These are phyloP conservation scores for Grantiella picta DNA, from an alignment of 2,113 vertebrate species.

Conservation along the genomic window DNA sequence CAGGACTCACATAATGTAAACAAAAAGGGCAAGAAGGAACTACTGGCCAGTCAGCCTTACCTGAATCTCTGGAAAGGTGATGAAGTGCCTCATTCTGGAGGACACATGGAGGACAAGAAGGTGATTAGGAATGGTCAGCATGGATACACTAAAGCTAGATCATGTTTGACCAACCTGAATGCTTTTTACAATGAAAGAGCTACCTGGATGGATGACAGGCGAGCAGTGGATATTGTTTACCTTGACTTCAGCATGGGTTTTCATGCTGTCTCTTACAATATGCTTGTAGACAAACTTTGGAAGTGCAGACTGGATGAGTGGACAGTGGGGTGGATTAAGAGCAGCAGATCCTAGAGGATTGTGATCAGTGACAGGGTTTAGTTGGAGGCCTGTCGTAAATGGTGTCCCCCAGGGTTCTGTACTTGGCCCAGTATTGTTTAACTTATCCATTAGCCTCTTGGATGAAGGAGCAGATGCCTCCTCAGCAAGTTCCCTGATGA, in stretches of 20 bases:
- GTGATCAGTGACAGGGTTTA: neutral
- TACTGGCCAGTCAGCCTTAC: neutral
- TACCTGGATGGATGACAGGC: neutral
- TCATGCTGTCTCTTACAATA: neutral
- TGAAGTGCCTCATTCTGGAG: neutral
- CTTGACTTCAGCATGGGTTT: neutral
- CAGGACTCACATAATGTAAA: neutral
- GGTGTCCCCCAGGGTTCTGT: too few relatives aligned
- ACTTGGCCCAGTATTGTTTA: neutral
- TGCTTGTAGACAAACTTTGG: neutral
- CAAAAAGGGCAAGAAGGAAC: neutral
- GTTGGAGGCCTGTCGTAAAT: neutral
- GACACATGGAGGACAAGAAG: neutral
- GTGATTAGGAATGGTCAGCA: neutral
- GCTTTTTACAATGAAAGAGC: neutral
- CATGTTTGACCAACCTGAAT: neutral
- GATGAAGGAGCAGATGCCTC: neutral
- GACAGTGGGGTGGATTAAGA: neutral
- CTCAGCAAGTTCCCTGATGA: neutral
- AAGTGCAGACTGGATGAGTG: neutral
- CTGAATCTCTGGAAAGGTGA: neutral
- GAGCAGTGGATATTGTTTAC: neutral
- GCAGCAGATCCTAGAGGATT: neutral
- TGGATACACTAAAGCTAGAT: too few relatives aligned
- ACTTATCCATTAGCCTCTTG: neutral